Base-by-base conservation (phyloP, 1,140 invertebrate genomes). In the Nilaparvata lugens region DNA sequence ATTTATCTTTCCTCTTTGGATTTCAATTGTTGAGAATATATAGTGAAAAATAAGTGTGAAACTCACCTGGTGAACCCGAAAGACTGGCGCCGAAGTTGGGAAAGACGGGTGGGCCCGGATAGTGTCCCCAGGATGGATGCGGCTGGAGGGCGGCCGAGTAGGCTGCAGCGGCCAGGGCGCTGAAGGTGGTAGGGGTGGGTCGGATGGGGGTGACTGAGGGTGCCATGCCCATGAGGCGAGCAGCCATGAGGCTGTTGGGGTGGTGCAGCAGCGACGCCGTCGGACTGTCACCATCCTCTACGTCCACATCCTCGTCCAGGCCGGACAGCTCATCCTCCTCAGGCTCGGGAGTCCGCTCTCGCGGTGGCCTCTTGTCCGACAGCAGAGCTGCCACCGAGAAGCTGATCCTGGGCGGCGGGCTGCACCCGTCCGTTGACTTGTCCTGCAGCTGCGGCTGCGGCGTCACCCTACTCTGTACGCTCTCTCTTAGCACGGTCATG, bases 351-450 rank as follows among this genome's bases (percentile, higher is more conserved):
- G 23, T 61, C 61, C 59, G 60, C 31, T 35, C 31, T 52, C 56
- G 63, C 54, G 7, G 23, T 53, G 52, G 64, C 59, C 65, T 42
- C 24, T 73, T 76, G 63, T 78, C 73, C 1, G 74, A 75, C 2
- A 79, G 53, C 2, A 79, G 67, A 0, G 76, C 72, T 0, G 75
- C 77, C n/a, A 79, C 77, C 52, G 74, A 76, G 66, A 79, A 79
- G 57, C 76, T 79, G 31, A 79, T 67, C 42, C 69, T 67, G 14
- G 24, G 74, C 53, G 62, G 59, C 35, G 66, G 66, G 28, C 67
- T 68, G 45, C 66, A 48, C 45, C 35, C 28, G 7, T 60, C 59
- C 7, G 52, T 43, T 21, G 52, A 31, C 18, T 51, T 38, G 7
- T 35, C 16, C 16, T 52, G 59, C 13, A 35, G 57, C 7, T 66